phyloP scores from a whole-genome alignment of 2,888 invertebrate genomes.

The Ophonus ardosiacus region DNA sequence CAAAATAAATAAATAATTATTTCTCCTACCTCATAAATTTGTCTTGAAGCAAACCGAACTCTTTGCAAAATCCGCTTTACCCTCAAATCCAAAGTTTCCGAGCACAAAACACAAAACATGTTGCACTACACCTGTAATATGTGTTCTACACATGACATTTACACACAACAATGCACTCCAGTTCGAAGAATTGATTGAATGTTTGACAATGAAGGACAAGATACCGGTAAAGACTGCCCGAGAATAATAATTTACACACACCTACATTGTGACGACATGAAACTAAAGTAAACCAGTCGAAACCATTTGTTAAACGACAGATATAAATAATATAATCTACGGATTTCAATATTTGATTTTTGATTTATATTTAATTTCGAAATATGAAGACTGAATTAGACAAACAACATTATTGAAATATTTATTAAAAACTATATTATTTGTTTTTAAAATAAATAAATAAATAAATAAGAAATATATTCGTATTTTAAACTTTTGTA shows the following conservation, averaged over 20 bases:
- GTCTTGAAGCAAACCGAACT: constrained; percentile 33
- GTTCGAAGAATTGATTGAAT: constrained; percentile 2
- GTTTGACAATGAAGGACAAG: constrained; percentile 14
- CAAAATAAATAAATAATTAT: not conserved
- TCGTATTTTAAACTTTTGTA: too few species aligned
- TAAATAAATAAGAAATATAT: too few species aligned
- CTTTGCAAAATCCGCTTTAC: constrained; percentile 29
- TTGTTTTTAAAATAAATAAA: too few species aligned
- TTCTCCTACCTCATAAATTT: constrained; percentile 42
- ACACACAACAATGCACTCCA: not conserved
- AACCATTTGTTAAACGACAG: not conserved
- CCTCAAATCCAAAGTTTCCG: constrained; percentile 40
- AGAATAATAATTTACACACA: not conserved
- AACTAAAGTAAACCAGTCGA: not conserved
- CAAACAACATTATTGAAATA: too few species aligned
- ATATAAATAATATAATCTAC: too few species aligned
- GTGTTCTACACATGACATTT: not conserved
- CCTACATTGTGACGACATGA: not conserved
- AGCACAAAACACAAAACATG: constrained; percentile 53
- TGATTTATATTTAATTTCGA: too few species aligned
- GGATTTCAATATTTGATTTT: too few species aligned
- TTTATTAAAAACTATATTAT: too few species aligned
- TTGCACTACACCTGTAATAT: constrained; percentile 3
- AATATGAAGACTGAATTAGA: too few species aligned
- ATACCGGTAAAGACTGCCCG: not conserved